Evolutionary conservation across 2,888 invertebrate genomes (phyloP).

Genomic region (Melolontha melolontha): DNA sequence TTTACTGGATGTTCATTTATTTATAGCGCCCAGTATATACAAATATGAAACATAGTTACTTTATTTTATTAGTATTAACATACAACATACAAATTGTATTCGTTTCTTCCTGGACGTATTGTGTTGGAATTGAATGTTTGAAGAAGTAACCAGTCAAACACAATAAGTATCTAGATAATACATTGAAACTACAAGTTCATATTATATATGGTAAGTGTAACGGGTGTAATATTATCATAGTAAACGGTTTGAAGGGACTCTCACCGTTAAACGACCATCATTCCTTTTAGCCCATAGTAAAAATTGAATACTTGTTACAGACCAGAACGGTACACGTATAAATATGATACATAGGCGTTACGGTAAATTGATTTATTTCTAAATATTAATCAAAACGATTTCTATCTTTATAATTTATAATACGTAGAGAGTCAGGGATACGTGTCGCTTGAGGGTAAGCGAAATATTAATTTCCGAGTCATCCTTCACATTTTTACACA

Average conservation of each 20-base stretch:
- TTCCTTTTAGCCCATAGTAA: background rate
- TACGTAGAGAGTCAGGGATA: constrained; percentile 19
- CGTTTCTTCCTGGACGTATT: too few relatives aligned
- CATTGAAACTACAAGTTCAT: constrained; percentile 45
- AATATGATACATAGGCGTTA: background rate
- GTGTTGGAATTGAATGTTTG: constrained; percentile 2
- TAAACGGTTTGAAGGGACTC: constrained; percentile 29
- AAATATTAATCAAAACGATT: constrained; percentile 31
- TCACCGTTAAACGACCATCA: constrained; percentile 18
- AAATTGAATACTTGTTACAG: constrained; percentile 19
- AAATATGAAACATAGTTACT: too few relatives aligned
- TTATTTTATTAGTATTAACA: too few relatives aligned
- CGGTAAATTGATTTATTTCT: constrained; percentile 39
- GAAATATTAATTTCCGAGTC: constrained; percentile 24
- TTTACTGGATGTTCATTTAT: too few relatives aligned
- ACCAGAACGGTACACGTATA: background rate
- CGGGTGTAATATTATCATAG: constrained; percentile 45
- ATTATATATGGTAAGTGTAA: constrained; percentile 44
- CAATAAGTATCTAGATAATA: constrained; percentile 41
- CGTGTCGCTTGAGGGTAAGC: constrained; percentile 27
- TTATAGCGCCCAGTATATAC: too few relatives aligned
- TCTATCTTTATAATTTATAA: constrained; percentile 22
- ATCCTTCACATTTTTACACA: constrained; percentile 39
- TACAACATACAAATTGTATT: too few relatives aligned
- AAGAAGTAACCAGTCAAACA: constrained; percentile 11